Evolutionary conservation across 2,797 vertebrate genomes (phyloP), one percentile per base, ranked within the genome.

Genomic region (Notolabrus celidotus): DNA sequence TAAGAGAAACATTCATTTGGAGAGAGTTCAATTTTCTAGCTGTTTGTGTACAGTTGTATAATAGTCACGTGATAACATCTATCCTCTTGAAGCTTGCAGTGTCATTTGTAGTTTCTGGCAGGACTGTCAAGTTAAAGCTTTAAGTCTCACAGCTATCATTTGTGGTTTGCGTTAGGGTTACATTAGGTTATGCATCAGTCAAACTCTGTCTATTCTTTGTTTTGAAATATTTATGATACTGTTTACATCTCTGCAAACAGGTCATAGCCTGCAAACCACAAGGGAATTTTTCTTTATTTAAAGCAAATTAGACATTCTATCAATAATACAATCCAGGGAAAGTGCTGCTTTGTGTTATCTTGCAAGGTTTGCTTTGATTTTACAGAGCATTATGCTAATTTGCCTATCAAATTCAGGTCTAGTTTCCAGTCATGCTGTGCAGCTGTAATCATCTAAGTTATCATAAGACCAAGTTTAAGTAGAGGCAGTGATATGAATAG

Each of bases 1-100:
- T 59, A 74, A 60, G 27, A 73, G 58, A 69, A 57, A 27, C 55
- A 68, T 66, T 63, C 61, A 36, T 80, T 70, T 66, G 45, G 31
- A 62, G 58, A 23, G 31, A 72, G 59, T 14, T 10, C 10, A 29
- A n/a, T 59, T 71, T 74, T 76, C 55, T 66, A n/a, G 31, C 5
- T 79, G 38, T 60, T 55, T 47, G 38, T 36, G 15, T 64, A 31
- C 29, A 31, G 29, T 31, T 31, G 29, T 56, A 2, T 47, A 16
- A 55, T 25, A 22, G n/a, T 38, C 22, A 23, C 75, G 36, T 42
- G 39, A n/a, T 54, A 10, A 42, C 25, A 57, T 46, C 11, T 34
- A 10, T 23, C 25, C 65, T 9, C 34, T 36, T 42, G 36, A 43
- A 55, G 31, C 33, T 45, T 17, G 9, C 22, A 27, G 25, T 34